These are phyloP conservation scores for Cheilosia soror DNA, from an alignment of 2,888 invertebrate genomes.

Conservation along the genomic window DNA sequence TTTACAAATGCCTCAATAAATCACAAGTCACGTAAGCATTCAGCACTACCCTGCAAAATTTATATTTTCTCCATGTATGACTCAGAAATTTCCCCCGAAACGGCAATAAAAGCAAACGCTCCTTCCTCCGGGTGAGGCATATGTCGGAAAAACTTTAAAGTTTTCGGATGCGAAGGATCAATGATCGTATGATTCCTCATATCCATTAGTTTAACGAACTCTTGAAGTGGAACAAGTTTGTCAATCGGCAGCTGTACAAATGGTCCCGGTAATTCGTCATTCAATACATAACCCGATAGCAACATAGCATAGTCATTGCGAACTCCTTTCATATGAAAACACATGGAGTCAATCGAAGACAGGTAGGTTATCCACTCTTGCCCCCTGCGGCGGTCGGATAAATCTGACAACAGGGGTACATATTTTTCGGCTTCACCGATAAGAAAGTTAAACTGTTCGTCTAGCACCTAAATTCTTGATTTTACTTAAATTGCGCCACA, in stretches of 20 bases:
- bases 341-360: conserved; percentile 82
- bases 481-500: not conserved
- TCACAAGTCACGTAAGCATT: not conserved
- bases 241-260: conserved; percentile 84
- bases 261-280: conserved; percentile 83
- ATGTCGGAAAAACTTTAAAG: conserved; percentile 83
- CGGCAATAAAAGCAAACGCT: conserved; percentile 85
- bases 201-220: conserved; percentile 81
- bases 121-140: conserved; percentile 85
- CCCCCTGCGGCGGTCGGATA: conserved; percentile 83
- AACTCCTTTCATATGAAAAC: conserved; percentile 85
- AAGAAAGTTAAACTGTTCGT: conserved; percentile 84
- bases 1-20: no score
- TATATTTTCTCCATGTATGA: not conserved
- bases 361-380: conserved; percentile 85
- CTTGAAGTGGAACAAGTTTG: conserved; percentile 82
- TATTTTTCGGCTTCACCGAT: conserved; percentile 84
- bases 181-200: conserved; percentile 82
- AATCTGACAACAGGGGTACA: conserved; percentile 82
- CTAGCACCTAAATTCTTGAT: conserved; percentile 80
- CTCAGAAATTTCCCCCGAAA: conserved; percentile 84
- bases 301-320: conserved; percentile 86
- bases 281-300: conserved; percentile 83
- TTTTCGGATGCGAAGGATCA: conserved; percentile 84
- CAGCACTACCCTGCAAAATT: not conserved